These are phyloP conservation scores for Cyrtonyx montezumae DNA, from an alignment of 2,113 vertebrate genomes.

Conservation along the genomic window DNA sequence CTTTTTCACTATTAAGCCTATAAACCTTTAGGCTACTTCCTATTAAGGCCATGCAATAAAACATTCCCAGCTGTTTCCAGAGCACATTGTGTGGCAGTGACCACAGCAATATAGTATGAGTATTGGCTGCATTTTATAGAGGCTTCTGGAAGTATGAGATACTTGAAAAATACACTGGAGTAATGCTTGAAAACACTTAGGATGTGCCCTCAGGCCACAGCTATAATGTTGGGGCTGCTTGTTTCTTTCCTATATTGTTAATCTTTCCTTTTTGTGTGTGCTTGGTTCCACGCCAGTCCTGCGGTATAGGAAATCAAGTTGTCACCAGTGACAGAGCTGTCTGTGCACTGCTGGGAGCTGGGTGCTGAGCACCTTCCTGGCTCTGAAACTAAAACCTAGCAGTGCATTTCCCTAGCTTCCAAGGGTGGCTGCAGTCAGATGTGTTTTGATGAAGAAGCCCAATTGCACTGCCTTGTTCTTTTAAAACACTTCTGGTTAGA, in stretches of 20 bases:
- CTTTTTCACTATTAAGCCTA: background rate
- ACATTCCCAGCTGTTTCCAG: background rate
- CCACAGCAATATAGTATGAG: background rate
- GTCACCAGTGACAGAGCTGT: background rate
- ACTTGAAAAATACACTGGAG: background rate
- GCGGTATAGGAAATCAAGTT: background rate
- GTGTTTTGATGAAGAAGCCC: background rate
- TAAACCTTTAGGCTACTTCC: conserved; percentile 35
- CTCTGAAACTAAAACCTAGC: background rate
- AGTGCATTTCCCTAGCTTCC: background rate
- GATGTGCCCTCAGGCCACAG: background rate
- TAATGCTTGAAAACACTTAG: background rate
- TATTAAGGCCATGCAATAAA: conserved; percentile 42
- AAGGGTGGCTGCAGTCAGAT: background rate
- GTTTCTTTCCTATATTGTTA: background rate
- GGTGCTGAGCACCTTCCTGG: background rate
- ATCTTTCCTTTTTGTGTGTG: background rate
- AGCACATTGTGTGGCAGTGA: conserved; percentile 9
- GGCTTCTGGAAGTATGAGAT: background rate
- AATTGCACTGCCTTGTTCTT: background rate
- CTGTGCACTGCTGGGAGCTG: background rate
- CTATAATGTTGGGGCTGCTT: background rate
- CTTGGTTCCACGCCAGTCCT: background rate
- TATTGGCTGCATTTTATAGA: background rate
- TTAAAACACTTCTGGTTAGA: background rate